phyloP scores from a whole-genome alignment of 2,113 vertebrate species.

The Triplophysa rosa region DNA sequence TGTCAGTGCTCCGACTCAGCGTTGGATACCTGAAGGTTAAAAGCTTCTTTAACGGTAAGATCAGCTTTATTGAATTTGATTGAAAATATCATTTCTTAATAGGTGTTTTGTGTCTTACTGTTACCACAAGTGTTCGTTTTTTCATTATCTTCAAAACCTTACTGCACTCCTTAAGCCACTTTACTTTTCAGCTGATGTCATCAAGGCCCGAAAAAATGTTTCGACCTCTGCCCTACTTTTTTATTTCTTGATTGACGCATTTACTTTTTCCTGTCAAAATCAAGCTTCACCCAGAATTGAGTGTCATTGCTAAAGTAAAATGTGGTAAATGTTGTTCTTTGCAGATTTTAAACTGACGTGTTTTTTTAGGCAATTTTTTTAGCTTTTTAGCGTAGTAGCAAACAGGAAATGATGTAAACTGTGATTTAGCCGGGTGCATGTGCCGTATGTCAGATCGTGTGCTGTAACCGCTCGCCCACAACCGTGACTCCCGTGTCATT shows the following conservation, averaged over 20 bases:
- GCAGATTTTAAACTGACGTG: background rate
- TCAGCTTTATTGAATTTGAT: background rate
- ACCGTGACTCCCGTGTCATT: background rate
- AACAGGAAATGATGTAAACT: no score
- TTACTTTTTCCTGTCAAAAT: no score
- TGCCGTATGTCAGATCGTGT: no score
- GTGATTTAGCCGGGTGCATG: no score
- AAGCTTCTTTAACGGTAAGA: slow-evolving; percentile 79
- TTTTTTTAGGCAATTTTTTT: no score
- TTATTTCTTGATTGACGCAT: no score
- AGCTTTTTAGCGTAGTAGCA: no score
- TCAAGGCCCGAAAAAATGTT: no score
- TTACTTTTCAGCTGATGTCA: background rate
- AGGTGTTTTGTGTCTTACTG: background rate
- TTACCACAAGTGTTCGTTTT: background rate
- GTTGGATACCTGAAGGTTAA: slow-evolving; percentile 85
- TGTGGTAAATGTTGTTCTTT: background rate
- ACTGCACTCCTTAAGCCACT: background rate
- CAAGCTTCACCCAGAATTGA: no score
- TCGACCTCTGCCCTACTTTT: no score
- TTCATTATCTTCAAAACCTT: background rate
- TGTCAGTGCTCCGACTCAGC: slow-evolving; percentile 80
- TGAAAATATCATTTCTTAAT: background rate
- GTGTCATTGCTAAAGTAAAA: no score
- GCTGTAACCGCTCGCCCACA: no score